Percentiles rank a stretch among this genome's conserved stretches.
phyloP scores from a whole-genome alignment of 1,140 invertebrate genomes.

The Calephelis nemesis region DNA sequence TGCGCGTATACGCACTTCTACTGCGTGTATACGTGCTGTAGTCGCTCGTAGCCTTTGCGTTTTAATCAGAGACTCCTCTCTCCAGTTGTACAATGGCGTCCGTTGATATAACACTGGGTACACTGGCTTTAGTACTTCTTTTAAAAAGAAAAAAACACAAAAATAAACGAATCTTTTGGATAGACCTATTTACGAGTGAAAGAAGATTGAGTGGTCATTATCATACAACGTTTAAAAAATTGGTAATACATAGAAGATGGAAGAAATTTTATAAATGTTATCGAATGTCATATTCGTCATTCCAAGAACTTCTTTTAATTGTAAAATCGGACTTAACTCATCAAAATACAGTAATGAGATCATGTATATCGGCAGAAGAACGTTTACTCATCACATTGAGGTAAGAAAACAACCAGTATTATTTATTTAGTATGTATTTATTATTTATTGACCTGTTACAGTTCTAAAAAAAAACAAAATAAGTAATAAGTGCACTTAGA shows the following conservation, averaged over 20 bases:
- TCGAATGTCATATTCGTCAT: slow-evolving; percentile 27
- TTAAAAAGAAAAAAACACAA: slow-evolving; percentile 24
- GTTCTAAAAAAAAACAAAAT: too few species aligned
- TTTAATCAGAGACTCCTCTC: neutral
- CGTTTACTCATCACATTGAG: too few species aligned
- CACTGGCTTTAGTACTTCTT: slow-evolving; percentile 25
- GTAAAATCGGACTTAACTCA: slow-evolving; percentile 3
- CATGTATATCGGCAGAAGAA: too few species aligned
- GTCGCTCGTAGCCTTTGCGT: neutral
- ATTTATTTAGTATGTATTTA: too few species aligned
- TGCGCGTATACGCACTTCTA: slow-evolving; percentile 29
- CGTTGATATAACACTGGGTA: slow-evolving; percentile 29
- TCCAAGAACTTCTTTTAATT: slow-evolving; percentile 27
- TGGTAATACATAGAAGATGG: slow-evolving; percentile 20
- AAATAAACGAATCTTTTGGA: slow-evolving; percentile 3
- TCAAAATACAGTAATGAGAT: too few species aligned
- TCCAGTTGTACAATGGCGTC: slow-evolving; percentile 27
- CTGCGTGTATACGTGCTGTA: slow-evolving; percentile 29
- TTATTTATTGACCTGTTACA: too few species aligned
- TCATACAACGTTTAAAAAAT: slow-evolving; percentile 27
- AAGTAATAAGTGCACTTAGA: neutral
- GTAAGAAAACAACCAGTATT: too few species aligned
- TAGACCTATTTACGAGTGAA: neutral
- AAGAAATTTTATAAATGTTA: slow-evolving; percentile 25
- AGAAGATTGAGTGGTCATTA: slow-evolving; percentile 6